These are phyloP conservation scores for Hormaphis cornu DNA, from an alignment of 1,140 invertebrate species.

Conservation along the genomic window DNA sequence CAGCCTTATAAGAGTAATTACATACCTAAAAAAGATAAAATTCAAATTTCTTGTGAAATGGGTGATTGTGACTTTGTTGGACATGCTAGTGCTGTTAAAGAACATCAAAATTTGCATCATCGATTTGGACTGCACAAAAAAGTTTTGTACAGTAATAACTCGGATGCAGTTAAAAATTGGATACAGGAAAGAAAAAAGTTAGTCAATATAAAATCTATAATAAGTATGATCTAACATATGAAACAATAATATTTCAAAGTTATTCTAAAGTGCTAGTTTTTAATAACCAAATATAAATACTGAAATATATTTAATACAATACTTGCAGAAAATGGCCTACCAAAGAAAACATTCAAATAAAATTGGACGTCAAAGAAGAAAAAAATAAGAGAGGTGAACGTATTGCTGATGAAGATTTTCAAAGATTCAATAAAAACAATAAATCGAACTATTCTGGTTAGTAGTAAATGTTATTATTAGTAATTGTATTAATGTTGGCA, in stretches of 20 bases:
- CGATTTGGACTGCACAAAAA: conserved; percentile 15
- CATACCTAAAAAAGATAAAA: not conserved
- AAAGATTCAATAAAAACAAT: conserved; percentile 18
- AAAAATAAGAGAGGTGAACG: conserved; percentile 22
- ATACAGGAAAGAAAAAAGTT: conserved; percentile 24
- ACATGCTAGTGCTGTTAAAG: conserved; percentile 6
- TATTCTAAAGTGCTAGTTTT: too few relatives aligned
- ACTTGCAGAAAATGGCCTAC: conserved; percentile 26
- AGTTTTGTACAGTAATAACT: conserved; percentile 24
- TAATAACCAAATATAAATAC: too few relatives aligned
- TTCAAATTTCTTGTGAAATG: conserved; percentile 1
- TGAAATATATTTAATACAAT: too few relatives aligned
- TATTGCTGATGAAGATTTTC: conserved; percentile 26
- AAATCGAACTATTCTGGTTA: not conserved
- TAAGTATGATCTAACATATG: not conserved
- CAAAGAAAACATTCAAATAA: conserved; percentile 7
- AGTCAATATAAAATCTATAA: not conserved
- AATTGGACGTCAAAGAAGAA: not conserved
- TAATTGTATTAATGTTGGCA: not conserved
- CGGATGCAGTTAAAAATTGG: conserved; percentile 15
- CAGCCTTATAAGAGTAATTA: not conserved
- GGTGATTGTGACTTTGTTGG: conserved; percentile 17
- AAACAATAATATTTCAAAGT: not conserved
- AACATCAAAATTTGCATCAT: conserved; percentile 30
- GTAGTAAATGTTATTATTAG: not conserved